Conservation (phyloP, 1,140 invertebrate genomes). For the Drosophila nebulosa region DNA sequence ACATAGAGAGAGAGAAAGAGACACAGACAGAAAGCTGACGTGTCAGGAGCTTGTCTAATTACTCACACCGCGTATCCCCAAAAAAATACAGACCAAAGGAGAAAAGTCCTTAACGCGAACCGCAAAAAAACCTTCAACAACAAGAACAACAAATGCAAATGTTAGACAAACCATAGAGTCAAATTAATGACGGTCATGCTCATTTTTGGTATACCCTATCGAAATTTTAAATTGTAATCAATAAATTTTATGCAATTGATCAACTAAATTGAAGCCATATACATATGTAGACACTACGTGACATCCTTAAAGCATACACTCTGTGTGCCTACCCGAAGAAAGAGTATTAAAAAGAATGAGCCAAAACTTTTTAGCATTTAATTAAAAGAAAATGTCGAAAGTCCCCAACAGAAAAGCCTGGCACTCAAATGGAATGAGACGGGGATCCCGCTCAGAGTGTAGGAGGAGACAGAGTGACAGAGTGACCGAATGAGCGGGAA, state of each 20-base stretch:
- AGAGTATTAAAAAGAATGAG: constrained; percentile 1
- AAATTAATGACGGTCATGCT: background rate
- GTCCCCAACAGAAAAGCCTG: background rate
- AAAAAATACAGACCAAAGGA: background rate
- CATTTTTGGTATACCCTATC: background rate
- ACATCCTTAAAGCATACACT: no score
- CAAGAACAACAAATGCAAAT: background rate
- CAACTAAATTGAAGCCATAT: no score
- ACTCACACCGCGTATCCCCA: constrained; percentile 15
- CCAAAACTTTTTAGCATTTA: constrained; percentile 65
- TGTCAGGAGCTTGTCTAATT: constrained; percentile 45
- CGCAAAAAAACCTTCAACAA: constrained; percentile 39
- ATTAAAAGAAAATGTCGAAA: constrained; percentile 64
- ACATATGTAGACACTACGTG: no score
- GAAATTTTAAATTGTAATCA: no score
- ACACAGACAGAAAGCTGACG: constrained; percentile 7
- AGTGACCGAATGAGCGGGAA: background rate
- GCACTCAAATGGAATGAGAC: background rate
- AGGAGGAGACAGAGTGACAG: background rate
- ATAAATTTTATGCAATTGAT: no score
- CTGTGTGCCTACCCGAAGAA: no score
- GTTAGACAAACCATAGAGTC: background rate
- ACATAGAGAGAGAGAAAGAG: background rate
- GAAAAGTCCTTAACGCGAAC: constrained; percentile 20
- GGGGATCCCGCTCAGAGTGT: background rate